These are phyloP conservation scores for Gymnocheta viridis DNA, from an alignment of 2,888 invertebrate species.

Conservation along the genomic window DNA sequence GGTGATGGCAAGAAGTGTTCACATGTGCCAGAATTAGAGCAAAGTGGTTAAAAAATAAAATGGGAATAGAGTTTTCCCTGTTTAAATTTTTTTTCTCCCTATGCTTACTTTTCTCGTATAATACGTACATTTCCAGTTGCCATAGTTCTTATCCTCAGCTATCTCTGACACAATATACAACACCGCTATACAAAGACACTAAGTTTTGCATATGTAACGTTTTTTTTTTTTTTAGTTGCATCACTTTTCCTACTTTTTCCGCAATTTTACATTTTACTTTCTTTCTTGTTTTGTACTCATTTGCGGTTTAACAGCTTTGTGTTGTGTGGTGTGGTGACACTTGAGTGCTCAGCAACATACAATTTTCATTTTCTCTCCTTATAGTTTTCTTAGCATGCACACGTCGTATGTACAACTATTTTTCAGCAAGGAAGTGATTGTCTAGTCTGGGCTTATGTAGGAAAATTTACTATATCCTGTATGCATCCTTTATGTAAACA, in stretches of 20 bases:
- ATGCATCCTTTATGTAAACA: constrained; percentile 50
- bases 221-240: neutral
- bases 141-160: constrained; percentile 65
- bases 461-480: constrained; percentile 70
- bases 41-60: constrained; percentile 26
- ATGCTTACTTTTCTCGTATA: constrained; percentile 7
- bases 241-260: constrained; percentile 35
- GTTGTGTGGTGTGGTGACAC: constrained; percentile 69
- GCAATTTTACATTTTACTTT: constrained; percentile 50
- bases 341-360: constrained; percentile 73
- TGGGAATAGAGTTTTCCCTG: neutral
- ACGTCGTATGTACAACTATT: constrained; percentile 58
- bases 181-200: neutral
- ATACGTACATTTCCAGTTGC: constrained; percentile 36
- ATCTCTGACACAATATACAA: constrained; percentile 57
- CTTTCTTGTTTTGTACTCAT: constrained; percentile 69
- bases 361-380: constrained; percentile 28
- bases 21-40: constrained; percentile 25
- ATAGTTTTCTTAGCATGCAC: constrained; percentile 25
- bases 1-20: constrained; percentile 14
- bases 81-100: neutral
- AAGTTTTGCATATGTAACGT: constrained; percentile 17
- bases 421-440: constrained; percentile 68
- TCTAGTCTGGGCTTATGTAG: constrained; percentile 67
- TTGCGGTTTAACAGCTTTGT: constrained; percentile 71